phyloP scores from a whole-genome alignment of 2,888 invertebrate genomes.

The Melangyna quadrimaculata region DNA sequence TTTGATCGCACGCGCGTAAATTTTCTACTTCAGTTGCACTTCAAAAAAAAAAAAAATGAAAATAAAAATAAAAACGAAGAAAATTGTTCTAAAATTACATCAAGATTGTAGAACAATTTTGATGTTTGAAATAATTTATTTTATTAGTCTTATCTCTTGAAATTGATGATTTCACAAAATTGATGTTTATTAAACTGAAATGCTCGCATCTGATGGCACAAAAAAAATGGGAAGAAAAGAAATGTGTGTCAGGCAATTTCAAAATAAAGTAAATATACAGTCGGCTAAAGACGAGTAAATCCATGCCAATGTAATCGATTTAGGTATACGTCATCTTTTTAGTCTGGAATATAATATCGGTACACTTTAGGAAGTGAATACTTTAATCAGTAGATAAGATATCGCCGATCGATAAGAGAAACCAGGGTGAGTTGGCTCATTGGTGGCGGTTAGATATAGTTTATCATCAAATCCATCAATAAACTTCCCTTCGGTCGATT shows the following conservation, averaged over 20 bases:
- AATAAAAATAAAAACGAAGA: neutral
- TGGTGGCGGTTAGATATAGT: neutral
- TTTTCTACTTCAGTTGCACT: slow-evolving; percentile 22
- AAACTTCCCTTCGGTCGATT: too few relatives aligned
- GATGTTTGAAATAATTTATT: neutral
- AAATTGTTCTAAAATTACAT: neutral
- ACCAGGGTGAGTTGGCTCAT: neutral
- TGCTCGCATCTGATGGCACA: neutral
- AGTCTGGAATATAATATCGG: neutral
- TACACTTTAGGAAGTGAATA: neutral
- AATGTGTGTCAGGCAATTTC: slow-evolving; percentile 18
- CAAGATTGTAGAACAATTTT: neutral
- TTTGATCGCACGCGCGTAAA: slow-evolving; percentile 24
- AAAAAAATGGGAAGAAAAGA: too few relatives aligned
- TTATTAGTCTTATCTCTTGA: neutral
- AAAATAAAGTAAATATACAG: neutral
- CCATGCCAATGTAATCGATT: too few relatives aligned
- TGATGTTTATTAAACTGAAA: slow-evolving; percentile 9
- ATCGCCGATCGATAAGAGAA: neutral
- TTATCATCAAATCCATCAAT: too few relatives aligned
- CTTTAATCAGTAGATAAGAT: neutral
- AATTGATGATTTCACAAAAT: slow-evolving; percentile 14
- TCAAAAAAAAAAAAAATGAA: neutral
- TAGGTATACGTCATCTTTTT: neutral
- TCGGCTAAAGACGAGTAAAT: neutral